Base-by-base conservation (phyloP, 2,113 vertebrate species). In the Delphinus delphis region DNA sequence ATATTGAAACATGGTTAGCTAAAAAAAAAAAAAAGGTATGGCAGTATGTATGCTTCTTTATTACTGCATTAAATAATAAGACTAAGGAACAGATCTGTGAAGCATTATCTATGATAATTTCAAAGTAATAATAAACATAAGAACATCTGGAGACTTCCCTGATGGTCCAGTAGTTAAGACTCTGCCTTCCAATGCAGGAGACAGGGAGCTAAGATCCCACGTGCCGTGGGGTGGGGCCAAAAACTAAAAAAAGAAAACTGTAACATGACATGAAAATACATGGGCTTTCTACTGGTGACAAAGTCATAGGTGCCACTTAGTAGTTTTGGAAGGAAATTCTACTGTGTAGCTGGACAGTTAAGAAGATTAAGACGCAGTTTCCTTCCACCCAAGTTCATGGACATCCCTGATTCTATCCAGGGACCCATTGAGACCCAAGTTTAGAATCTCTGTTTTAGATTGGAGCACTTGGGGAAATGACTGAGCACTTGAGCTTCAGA, bases 281-380 rank as follows among this genome's bases (percentile, higher is more conserved):
- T 8, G 28, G 38, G 38, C 13, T 53, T 89, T 92, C 53, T 93
- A 67, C 11, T 50, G 28, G 11, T 76, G 73, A n/a, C 44, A 41
- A 60, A 73, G 28, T 76, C 26, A 60, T 33, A 82, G 38, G 31
- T 38, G 14, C n/a, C 63, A 6, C 36, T 82, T 12, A 41, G n/a
- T 79, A 21, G 18, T 58, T 81, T 85, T 20, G 53, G 76, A 92
- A 74, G 74, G 53, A 91, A 96, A 88, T 93, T 84, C 60, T 36
- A 65, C 47, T 26, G 62, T 62, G 25, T 74, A 76, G 85, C 15
- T 90, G 33, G 36, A 73, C 20, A 36, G 17, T 68, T 67, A 18
- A 50, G 60, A 88, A 80, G 74, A 67, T 36, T 33, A 83, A 96
- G 23, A 63, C 50, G 20, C 44, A 50, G 23, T 74, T 93, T 86